Conservation (phyloP, 64 coral and sea anemone species). For the Dendronephthya gigantea region DNA sequence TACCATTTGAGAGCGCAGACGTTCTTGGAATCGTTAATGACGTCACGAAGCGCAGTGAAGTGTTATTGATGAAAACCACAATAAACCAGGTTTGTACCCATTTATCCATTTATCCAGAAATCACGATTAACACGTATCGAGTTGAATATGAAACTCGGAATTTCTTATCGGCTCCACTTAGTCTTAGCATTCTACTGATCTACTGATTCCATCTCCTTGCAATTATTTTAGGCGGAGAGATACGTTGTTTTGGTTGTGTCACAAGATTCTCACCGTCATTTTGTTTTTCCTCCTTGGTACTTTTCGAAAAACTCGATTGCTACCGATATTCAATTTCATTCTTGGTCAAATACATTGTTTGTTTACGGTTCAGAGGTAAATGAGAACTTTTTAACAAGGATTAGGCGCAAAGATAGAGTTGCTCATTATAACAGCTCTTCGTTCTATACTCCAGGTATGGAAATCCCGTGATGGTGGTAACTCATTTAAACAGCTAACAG, state of each 20-base stretch:
- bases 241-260: not conserved
- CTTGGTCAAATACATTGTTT: constrained; percentile 9
- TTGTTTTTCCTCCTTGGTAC: not conserved
- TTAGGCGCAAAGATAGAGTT: no score
- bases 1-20: not conserved
- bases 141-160: no score
- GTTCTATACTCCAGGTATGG: constrained; percentile 47
- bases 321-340: not conserved
- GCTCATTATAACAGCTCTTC: not conserved
- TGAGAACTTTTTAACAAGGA: not conserved
- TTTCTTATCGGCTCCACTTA: no score
- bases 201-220: not conserved
- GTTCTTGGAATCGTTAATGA: constrained; percentile 14
- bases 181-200: not conserved
- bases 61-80: not conserved
- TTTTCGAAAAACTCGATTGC: not conserved
- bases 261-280: not conserved
- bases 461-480: constrained; percentile 58
- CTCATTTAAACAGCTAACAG: constrained; percentile 36
- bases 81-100: not conserved
- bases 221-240: not conserved
- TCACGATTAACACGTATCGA: no score
- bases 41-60: not conserved
- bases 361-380: constrained; percentile 2
- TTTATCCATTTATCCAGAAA: no score